phyloP scores from a whole-genome alignment of 2,888 invertebrate genomes.

The Toxonevra muliebris region DNA sequence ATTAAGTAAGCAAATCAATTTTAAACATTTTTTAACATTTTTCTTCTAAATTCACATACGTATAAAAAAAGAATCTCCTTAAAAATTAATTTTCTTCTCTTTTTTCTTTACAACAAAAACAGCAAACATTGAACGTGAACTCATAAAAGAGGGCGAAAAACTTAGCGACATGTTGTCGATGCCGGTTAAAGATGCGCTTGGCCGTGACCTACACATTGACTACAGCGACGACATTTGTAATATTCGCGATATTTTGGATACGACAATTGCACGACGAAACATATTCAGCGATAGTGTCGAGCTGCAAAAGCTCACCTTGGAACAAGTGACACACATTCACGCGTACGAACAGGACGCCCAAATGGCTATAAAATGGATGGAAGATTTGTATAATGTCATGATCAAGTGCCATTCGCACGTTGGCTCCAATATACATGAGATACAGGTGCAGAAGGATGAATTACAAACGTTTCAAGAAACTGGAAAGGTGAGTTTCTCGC shows the following conservation, averaged over 20 bases:
- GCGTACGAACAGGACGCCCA: conserved; percentile 80
- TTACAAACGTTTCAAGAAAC: conserved; percentile 81
- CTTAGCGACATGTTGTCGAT: conserved; percentile 80
- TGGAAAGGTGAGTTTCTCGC: conserved; percentile 71
- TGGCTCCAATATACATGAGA: conserved; percentile 77
- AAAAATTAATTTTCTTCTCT: too few species aligned
- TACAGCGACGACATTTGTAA: conserved; percentile 78
- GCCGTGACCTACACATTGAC: conserved; percentile 75
- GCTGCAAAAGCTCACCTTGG: conserved; percentile 78
- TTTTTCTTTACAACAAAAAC: conserved; percentile 13
- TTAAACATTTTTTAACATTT: too few species aligned
- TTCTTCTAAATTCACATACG: too few species aligned
- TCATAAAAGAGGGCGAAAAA: conserved; percentile 79
- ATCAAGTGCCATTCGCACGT: conserved; percentile 75
- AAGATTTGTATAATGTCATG: conserved; percentile 78
- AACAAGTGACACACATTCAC: conserved; percentile 79
- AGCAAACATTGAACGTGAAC: conserved; percentile 75
- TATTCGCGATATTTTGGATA: conserved; percentile 76
- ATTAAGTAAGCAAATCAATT: too few species aligned
- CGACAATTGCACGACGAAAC: conserved; percentile 74
- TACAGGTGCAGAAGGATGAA: conserved; percentile 78
- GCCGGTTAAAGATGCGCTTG: conserved; percentile 81
- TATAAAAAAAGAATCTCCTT: too few species aligned
- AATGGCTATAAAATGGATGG: conserved; percentile 81
- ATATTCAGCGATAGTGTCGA: conserved; percentile 80